Base-by-base conservation (phyloP, 2,888 invertebrate genomes). In the Hololepta plana region DNA sequence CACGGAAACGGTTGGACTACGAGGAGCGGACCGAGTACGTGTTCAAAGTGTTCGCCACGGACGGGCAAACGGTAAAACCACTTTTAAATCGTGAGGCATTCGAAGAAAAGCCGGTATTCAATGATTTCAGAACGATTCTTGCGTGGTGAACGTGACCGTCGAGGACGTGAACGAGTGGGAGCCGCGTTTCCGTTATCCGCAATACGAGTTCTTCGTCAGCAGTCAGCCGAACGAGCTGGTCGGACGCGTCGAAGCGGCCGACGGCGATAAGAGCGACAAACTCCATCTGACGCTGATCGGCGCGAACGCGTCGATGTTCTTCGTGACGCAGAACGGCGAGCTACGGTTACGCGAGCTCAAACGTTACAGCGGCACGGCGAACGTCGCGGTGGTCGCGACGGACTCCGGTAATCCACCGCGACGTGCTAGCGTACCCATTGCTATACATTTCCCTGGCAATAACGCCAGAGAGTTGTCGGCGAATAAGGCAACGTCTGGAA, bases 151-250 rank as follows among this genome's bases (percentile, higher is more conserved):
- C 42, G 64, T 90, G 14, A 72, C 76, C 2, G 79, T 90, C 9
- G 59, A 73, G 39, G 79, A 88, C 50, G 80, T 85, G 5, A 90
- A 90, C 55, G 88, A 90, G 49, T 88, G 88, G 85, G 87, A 87
- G 52, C 90, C 90, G 1, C 64, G 84, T 29, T 90, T 90, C 58
- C 68, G 80, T 2, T 75, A 80, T 53, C 73, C 81, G 4, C 76
- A 82, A 51, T 90, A 88, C 54, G 84, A 85, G 56, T 88, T 90
- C 55, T 62, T 60, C 33, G 59, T 67, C 38, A 32, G 49, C 35
- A 39, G 52, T 38, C 29, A 42, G 30, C 32, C 35, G 3, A 43
- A 46, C 32, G 50, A 53, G 29, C 46, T 45, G 46, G 59, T 59
- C 54, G 85, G 66, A 4, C 64, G 64, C 38, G 67, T 90, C 13